Base-by-base conservation (phyloP, 1,140 invertebrate species). In the Drosophila pectinifera region DNA sequence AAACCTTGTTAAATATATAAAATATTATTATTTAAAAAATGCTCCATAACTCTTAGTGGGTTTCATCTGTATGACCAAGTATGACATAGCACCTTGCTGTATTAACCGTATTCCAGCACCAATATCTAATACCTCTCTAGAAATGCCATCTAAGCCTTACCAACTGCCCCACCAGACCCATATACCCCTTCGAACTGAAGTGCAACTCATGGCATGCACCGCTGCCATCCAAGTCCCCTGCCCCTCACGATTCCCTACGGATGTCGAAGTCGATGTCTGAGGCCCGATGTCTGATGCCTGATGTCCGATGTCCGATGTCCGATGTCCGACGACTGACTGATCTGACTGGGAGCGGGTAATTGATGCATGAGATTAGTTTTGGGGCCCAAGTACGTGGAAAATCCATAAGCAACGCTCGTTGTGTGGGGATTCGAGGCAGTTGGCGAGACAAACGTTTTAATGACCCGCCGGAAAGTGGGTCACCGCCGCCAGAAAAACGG, bases 321-420 rank as follows among this genome's bases (percentile, higher is more conserved):
- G 45, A 43, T 20, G 65, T 28, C 62, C 18, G 65, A 45, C 39
- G 62, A 68, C 80, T 78, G 59, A 72, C 80, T 49, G 75, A 75
- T 80, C 57, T 72, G 45, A 74, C 61, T 62, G 73, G 42, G 63
- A 67, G 76, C 75, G 54, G 80, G 83, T 86, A 86, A 86, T 86
- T 88, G 83, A 88, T 88, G 83, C 83, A 88, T 88, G 84, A 89
- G 83, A 88, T 88, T 89, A 86, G 83, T 83, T 83, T 79, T 67
- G 80, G 77, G 65, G 65, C 64, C 75, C 75, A 83, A 88, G 83
- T 86, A 88, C 79, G 79, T 88, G 51, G 83, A 86, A 88, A 88
- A 86, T 88, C 69, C 82, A 86, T 86, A 86, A 86, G 82, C 80
- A 63, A 81, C 83, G 83, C 80, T 83, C 56, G 80, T 73, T 85